Conservation (phyloP, 2,888 invertebrate species). For the Dicycla oo region DNA sequence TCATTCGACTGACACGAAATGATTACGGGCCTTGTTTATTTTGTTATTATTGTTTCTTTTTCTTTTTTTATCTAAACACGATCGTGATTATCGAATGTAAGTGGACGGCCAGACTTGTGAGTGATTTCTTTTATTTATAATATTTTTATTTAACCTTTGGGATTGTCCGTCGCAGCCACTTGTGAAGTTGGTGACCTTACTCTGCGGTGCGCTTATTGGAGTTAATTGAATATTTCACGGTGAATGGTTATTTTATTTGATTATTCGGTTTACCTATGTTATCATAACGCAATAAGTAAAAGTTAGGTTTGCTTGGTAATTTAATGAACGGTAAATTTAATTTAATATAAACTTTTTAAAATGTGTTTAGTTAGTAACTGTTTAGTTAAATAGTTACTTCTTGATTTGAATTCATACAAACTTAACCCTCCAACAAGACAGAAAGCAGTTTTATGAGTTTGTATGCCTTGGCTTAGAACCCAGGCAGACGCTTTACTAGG, state of each 20-base stretch:
- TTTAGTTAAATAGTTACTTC: not conserved
- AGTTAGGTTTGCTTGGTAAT: constrained; percentile 14
- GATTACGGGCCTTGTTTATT: constrained; percentile 88
- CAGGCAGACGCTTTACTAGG: too few species aligned
- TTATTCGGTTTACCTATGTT: constrained; percentile 28
- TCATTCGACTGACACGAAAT: constrained; percentile 83
- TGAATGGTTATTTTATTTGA: constrained; percentile 51
- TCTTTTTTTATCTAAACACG: constrained; percentile 88
- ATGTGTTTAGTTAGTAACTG: not conserved
- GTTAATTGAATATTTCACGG: constrained; percentile 70
- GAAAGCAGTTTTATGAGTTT: too few species aligned
- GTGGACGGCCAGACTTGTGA: constrained; percentile 76
- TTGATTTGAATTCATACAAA: not conserved
- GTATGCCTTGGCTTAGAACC: too few species aligned
- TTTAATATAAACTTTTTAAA: not conserved
- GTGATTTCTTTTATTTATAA: constrained; percentile 68
- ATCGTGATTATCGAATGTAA: constrained; percentile 86
- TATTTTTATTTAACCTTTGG: constrained; percentile 67
- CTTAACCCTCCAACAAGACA: too few species aligned
- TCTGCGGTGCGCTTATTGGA: constrained; percentile 61
- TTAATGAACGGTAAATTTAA: constrained; percentile 18
- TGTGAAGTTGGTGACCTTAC: constrained; percentile 70
- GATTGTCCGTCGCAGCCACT: constrained; percentile 69
- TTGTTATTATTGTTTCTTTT: constrained; percentile 87
- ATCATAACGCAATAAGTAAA: constrained; percentile 25